Percentiles rank a stretch among this genome's conserved stretches.
phyloP scores from a whole-genome alignment of 2,888 invertebrate genomes.

The Nymphalis polychloros region DNA sequence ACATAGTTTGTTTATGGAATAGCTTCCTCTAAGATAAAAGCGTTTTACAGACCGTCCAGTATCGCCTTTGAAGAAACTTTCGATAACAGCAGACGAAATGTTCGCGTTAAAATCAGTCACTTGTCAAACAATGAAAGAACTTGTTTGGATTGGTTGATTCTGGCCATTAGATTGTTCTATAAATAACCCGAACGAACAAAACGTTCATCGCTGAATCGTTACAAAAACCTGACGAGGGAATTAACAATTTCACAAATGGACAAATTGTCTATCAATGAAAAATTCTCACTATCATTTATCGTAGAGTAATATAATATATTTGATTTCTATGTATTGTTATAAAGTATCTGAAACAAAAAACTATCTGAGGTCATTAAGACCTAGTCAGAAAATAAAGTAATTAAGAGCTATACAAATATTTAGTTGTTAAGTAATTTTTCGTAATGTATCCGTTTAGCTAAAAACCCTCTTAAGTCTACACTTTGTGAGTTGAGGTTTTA shows the following conservation, averaged over 20 bases:
- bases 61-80: conserved; percentile 13
- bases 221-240: not conserved
- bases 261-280: too few relatives aligned
- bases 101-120: conserved; percentile 19
- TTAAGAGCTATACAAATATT: too few relatives aligned
- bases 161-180: not conserved
- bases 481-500: too few relatives aligned
- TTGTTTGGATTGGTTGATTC: conserved; percentile 4
- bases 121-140: conserved; percentile 8
- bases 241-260: not conserved
- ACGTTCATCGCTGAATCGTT: not conserved
- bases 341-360: too few relatives aligned
- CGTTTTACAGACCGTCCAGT: not conserved
- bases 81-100: conserved; percentile 17
- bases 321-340: too few relatives aligned
- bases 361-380: too few relatives aligned
- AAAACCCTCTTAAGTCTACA: not conserved
- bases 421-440: not conserved
- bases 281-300: too few relatives aligned
- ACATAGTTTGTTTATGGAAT: conserved; percentile 35
- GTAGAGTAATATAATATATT: too few relatives aligned
- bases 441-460: not conserved
- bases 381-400: too few relatives aligned
- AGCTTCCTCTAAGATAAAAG: conserved; percentile 39
- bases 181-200: not conserved